Evolutionary conservation across 64 coral and sea anemone genomes (phyloP).

Genomic region (Montipora sp.): DNA sequence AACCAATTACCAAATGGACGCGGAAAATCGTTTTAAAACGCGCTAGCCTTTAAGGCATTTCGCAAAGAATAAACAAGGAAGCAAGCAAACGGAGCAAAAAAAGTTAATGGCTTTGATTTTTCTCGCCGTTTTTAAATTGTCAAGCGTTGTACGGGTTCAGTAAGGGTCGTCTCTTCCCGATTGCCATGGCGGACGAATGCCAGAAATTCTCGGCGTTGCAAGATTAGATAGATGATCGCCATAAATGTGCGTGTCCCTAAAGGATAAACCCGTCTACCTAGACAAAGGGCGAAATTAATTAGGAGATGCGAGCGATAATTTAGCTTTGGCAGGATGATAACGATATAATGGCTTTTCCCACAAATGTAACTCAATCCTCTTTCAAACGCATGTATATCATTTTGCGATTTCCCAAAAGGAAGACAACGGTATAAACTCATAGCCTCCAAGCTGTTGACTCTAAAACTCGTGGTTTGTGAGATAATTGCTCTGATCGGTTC

Average conservation of each 20-base stretch:
- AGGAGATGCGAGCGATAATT: constrained; percentile 46
- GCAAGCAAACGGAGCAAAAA: neutral
- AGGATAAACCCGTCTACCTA: constrained; percentile 26
- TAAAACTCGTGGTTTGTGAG: constrained; percentile 53
- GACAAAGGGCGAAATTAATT: constrained; percentile 61
- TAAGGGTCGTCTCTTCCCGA: neutral
- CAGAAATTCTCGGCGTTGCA: neutral
- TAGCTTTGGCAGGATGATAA: constrained; percentile 40
- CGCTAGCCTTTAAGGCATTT: neutral
- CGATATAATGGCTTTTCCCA: neutral
- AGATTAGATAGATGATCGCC: neutral
- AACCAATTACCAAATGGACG: constrained; percentile 40
- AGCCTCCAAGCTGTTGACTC: constrained; percentile 54
- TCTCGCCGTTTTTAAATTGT: neutral
- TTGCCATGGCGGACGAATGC: neutral
- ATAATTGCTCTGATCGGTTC: constrained; percentile 42
- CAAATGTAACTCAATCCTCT: constrained; percentile 9
- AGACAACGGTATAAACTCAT: neutral
- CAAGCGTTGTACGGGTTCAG: constrained; percentile 17
- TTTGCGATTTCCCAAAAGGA: constrained; percentile 31
- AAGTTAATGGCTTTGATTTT: constrained; percentile 20
- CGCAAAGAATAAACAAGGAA: constrained; percentile 4
- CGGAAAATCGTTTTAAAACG: constrained; percentile 33
- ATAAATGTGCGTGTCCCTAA: neutral
- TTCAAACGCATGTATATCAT: constrained; percentile 17